phyloP scores from a whole-genome alignment of 1,140 invertebrate genomes.

The Odontomachus brunneus region DNA sequence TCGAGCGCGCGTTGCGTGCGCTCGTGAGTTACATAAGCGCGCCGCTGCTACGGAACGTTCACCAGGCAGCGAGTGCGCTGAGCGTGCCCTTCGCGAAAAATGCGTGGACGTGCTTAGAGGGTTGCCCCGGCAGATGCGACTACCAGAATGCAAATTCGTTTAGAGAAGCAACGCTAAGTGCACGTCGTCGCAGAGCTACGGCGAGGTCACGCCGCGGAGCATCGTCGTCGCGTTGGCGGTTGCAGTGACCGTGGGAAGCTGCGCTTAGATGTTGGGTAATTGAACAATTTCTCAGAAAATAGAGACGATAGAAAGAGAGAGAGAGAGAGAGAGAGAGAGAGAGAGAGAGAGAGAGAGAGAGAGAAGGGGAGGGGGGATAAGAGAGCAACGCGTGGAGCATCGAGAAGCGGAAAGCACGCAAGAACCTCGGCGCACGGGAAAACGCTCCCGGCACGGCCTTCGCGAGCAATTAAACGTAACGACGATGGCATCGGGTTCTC shows the following conservation, averaged over 20 bases:
- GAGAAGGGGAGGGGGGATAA: slow-evolving; percentile 4
- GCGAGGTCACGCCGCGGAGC: slow-evolving; percentile 49
- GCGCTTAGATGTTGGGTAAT: slow-evolving; percentile 66
- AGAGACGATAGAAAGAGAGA: slow-evolving; percentile 5
- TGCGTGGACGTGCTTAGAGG: slow-evolving; percentile 13
- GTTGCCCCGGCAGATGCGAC: slow-evolving; percentile 12
- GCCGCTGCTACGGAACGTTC: no score
- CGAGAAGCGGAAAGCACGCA: slow-evolving; percentile 10
- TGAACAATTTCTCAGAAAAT: slow-evolving; percentile 72
- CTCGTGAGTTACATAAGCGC: not conserved
- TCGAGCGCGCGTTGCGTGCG: not conserved
- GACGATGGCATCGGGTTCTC: slow-evolving; percentile 63
- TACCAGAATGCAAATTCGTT: slow-evolving; percentile 75
- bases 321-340: slow-evolving; percentile 5
- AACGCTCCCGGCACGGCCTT: not conserved
- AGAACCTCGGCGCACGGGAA: slow-evolving; percentile 12
- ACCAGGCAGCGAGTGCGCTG: no score
- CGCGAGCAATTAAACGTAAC: slow-evolving; percentile 77
- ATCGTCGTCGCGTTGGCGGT: not conserved
- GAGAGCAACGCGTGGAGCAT: not conserved
- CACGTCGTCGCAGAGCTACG: slow-evolving; percentile 3
- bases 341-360: not conserved
- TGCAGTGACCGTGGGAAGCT: slow-evolving; percentile 66
- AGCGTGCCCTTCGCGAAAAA: slow-evolving; percentile 11
- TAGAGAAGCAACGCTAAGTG: slow-evolving; percentile 72